Base-by-base conservation (phyloP, 2,113 vertebrate species). In the Salminus brasiliensis region DNA sequence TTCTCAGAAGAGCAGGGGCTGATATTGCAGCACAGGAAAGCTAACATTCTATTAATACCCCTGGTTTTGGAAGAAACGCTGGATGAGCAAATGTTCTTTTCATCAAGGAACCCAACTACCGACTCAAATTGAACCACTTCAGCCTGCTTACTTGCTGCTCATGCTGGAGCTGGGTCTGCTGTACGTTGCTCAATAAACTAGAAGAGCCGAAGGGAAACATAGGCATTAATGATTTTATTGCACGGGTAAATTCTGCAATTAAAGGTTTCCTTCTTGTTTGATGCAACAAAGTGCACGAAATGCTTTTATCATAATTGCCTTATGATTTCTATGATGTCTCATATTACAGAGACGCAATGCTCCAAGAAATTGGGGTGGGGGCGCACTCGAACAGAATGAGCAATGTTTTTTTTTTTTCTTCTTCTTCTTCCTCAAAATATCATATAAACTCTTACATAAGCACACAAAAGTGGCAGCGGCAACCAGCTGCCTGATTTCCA, bases 61-160 rank as follows among this genome's bases (percentile, higher is more conserved):
- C 12, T 41, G 39, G 12, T 41, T 41, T 41, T 11, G 12, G 39
- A 8, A 41, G 36, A 41, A 41, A 41, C 12, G 39, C 1, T 41
- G 41, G 41, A 43, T 11, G 9, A 11, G 41, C 12, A 2, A 43
- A 43, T 43, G 5, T 43, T 43, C 5, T 16, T 18, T 18, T 49
- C 3, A 49, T 3, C 5, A 2, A 5, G 18, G 21, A 4, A 9
- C 8, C 39, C 39, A 41, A 41, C 39, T 5, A 2, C 63, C 57
- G 71, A 72, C 72, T 74, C 53, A 69, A 74, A 79, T 68, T 67
- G 49, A 60, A 47, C 70, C 70, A 74, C 63, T 74, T 79, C 53
- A 70, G 71, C 53, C 74, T 67, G 78, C 55, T 79, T 67, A 82
- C 55, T 66, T 82, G 53, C 32, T 62, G 78, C 78, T 79, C 72